Evolutionary conservation across 2,797 vertebrate species (phyloP), one percentile per base, ranked within the genome.

Genomic region (Delichon dasypus): DNA sequence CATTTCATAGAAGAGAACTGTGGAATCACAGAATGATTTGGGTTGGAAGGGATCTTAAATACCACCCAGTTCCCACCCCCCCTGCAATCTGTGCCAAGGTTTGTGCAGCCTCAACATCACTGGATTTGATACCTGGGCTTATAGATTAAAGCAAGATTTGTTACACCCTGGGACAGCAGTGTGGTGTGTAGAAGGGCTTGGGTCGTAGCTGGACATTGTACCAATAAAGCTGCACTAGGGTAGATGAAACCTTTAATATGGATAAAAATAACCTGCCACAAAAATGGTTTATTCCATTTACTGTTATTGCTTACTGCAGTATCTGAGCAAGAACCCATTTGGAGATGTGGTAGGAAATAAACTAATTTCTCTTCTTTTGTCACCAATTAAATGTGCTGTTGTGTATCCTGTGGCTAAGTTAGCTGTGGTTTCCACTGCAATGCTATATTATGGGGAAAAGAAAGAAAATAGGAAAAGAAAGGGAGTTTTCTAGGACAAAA

Each of bases 351-450:
- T 27, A 70, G 67, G 75, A 81, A 91, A 79, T 79, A 78, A 83
- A 93, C 47, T 62, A 7, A 36, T 94, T 88, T 76, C 75, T 82
- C 60, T 64, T 78, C 62, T 94, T 79, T 66, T 71, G 74, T 50
- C 11, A 1, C 64, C 55, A 55, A 55, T 87, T 85, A 85, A 91
- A 93, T 45, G 54, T 2, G 2, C 23, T 66, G 30, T 29, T 88
- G 36, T 85, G 7, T 44, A 19, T 75, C 80, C 66, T 53, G 73
- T 50, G 79, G 40, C 20, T 29, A 36, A 66, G 47, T 21, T 75
- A 42, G 60, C 55, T 75, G 58, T 47, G 38, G 27, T 54, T 73
- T 84, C 75, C 36, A 19, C 26, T 10, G 22, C 40, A 29, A 27
- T 3, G 15, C 19, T 60, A 12, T 58, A 89, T 51, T 34, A 8